Evolutionary conservation across 2,797 vertebrate genomes (phyloP).

Genomic region (Neostethus bicornis): DNA sequence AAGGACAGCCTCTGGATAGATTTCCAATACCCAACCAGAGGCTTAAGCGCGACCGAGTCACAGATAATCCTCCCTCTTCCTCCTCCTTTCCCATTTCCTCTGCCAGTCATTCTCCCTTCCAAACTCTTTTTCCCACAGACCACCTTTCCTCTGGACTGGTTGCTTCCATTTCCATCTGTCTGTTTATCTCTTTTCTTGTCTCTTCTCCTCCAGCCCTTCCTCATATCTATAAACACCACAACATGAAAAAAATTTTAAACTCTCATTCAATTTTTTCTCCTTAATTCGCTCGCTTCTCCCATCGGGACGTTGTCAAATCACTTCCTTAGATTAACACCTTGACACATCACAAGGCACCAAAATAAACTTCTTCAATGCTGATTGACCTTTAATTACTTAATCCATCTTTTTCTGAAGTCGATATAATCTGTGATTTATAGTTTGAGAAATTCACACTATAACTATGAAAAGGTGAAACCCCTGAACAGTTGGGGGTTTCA

Average conservation of each 20-base stretch:
- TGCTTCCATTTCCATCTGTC: constrained; percentile 28
- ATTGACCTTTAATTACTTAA: constrained; percentile 50
- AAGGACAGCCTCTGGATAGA: constrained; percentile 72
- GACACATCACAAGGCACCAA: constrained; percentile 27
- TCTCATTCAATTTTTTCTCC: constrained; percentile 15
- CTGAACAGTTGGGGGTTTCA: not conserved
- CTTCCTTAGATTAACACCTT: constrained; percentile 42
- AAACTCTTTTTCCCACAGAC: constrained; percentile 25
- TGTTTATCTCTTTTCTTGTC: constrained; percentile 11
- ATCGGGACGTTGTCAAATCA: constrained; percentile 54
- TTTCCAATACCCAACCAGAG: constrained; percentile 71
- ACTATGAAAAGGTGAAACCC: constrained; percentile 5
- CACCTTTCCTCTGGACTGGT: constrained; percentile 2
- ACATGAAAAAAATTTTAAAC: constrained; percentile 27
- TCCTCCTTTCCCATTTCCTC: constrained; percentile 34
- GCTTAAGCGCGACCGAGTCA: constrained; percentile 72
- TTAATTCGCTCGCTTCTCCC: not conserved
- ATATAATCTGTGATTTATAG: constrained; percentile 39
- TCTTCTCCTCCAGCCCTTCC: not conserved
- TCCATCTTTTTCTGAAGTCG: constrained; percentile 33
- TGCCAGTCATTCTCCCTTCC: constrained; percentile 25
- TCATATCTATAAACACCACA: constrained; percentile 12
- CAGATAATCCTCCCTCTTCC: constrained; percentile 64
- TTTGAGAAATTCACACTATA: constrained; percentile 18
- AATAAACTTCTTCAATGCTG: constrained; percentile 40